Percentiles rank a stretch among this genome's conserved stretches.
Conservation (phyloP, 2,797 vertebrate genomes). For the Sorex maritimensis region DNA sequence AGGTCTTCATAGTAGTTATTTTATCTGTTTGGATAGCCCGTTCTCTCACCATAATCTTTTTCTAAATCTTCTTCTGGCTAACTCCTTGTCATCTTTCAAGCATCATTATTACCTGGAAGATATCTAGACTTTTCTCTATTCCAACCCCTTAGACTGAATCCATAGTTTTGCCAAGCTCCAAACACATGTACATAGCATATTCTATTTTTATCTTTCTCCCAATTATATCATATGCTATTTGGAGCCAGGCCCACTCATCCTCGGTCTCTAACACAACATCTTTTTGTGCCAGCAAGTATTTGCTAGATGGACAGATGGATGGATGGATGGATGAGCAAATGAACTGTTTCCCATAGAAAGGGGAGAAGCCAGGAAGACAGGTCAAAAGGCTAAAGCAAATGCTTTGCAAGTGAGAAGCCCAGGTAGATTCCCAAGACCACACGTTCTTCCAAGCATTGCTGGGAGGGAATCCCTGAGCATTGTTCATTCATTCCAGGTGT, state of each 20-base stretch:
- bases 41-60: too few relatives aligned
- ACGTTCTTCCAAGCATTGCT: too few relatives aligned
- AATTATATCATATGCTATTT: neutral
- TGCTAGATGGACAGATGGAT: constrained; percentile 26
- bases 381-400: neutral
- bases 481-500: too few relatives aligned
- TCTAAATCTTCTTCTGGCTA: constrained; percentile 23
- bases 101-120: neutral
- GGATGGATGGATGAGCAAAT: neutral
- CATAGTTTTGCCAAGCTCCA: constrained; percentile 35
- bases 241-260: neutral
- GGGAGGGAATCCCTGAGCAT: too few relatives aligned
- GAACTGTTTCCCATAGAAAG: neutral
- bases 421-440: too few relatives aligned
- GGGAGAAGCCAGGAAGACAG: neutral
- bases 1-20: neutral
- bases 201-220: neutral
- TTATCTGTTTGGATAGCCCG: too few relatives aligned
- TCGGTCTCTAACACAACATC: constrained; percentile 27
- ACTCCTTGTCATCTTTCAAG: constrained; percentile 54
- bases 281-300: constrained; percentile 30
- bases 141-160: neutral
- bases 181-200: neutral
- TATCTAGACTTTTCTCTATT: constrained; percentile 43
- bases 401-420: too few relatives aligned